Evolutionary conservation across 2,113 vertebrate genomes (phyloP).

Genomic region (Pyxicephalus adspersus): DNA sequence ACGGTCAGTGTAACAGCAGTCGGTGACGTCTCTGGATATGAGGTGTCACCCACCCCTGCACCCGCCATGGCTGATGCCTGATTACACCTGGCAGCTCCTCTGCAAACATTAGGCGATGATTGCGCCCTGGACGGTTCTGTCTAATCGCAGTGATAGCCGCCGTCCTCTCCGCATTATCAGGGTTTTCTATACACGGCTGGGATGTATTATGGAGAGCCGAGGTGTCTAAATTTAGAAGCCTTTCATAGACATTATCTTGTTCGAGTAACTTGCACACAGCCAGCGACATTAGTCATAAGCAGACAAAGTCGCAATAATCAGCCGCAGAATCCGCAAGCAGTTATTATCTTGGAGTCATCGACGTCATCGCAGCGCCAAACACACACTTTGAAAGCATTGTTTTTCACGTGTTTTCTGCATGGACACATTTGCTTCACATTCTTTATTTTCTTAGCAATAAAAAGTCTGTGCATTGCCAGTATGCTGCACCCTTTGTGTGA

Average conservation of each 20-base stretch:
- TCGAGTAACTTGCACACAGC: background rate
- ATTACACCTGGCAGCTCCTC: background rate
- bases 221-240: slow-evolving; percentile 1
- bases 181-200: background rate
- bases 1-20: background rate
- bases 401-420: too few species aligned
- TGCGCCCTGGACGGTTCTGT: background rate
- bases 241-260: slow-evolving; percentile 1
- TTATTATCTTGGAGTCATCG: background rate
- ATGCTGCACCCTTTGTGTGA: too few species aligned
- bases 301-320: slow-evolving; percentile 1
- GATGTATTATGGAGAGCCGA: background rate
- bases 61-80: background rate
- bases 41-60: background rate
- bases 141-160: background rate
- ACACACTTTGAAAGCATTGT: too few species aligned
- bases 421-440: too few species aligned
- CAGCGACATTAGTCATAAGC: slow-evolving; percentile 12
- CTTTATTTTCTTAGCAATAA: too few species aligned
- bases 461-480: too few species aligned
- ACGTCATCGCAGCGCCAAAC: background rate
- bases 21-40: background rate
- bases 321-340: background rate
- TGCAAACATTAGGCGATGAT: background rate
- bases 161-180: background rate